Evolutionary conservation across 2,888 invertebrate genomes (phyloP), one percentile per base, ranked within the genome.

Genomic region (Troides helena): DNA sequence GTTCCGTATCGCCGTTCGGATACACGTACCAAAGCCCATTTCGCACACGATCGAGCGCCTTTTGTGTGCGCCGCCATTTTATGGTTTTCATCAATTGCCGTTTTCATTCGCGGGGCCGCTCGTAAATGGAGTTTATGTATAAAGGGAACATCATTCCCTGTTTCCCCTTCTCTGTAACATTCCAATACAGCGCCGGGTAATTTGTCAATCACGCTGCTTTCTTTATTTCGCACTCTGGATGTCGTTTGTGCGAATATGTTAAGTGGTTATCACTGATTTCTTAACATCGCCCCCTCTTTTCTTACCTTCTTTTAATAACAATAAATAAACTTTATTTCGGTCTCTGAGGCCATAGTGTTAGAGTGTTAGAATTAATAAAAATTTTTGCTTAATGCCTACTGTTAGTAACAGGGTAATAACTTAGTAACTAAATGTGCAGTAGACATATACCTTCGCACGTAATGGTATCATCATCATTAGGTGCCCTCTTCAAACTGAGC

Each of bases 71-170:
- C 60, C 64, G 67, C 57, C 67, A 67, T 72, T 74, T 74, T 74
- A 75, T 72, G 72, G 75, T 72, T 74, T 70, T 69, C 72, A 73
- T 74, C 74, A 72, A 74, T 73, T 73, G 72, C 69, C 72, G 70
- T 72, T 74, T 72, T 70, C 70, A 72, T 71, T 72, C 67, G 72
- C 65, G 63, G 62, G 68, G 65, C 68, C 68, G 58, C 61, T 67
- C 71, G 73, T 73, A 70, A 73, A 73, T 65, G 43, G 62, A 70
- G 67, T 67, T 70, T 71, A 71, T 61, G 64, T 68, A 71, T 23
- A 60, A 70, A 61, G 50, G 61, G 39, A 65, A 71, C 57, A 71
- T 70, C 60, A 58, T 67, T 70, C 61, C 39, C 57, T 61, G 59
- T 67, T 67, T 62, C 61, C 46, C 65, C 67, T 60, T 65, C 43